Conservation (phyloP, 1,140 invertebrate species). For the Himalopsyche phryganea region DNA sequence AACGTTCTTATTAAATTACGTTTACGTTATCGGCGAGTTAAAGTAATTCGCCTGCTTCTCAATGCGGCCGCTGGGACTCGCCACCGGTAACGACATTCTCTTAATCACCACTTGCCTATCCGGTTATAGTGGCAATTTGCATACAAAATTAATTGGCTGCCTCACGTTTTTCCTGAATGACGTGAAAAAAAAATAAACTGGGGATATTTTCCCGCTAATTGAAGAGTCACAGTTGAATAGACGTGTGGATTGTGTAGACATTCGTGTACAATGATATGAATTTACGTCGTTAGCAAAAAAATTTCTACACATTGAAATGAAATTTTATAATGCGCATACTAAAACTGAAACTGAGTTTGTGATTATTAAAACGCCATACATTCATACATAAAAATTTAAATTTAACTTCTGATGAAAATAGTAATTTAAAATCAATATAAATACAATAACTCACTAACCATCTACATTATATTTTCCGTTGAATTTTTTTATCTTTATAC, state of each 20-base stretch:
- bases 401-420: no score
- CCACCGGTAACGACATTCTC: conserved; percentile 17
- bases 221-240: neutral
- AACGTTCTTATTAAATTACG: conserved; percentile 2
- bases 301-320: no score
- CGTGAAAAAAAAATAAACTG: neutral
- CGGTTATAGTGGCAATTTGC: conserved; percentile 28
- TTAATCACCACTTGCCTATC: conserved; percentile 23
- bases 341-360: no score
- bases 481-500: no score
- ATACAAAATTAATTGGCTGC: conserved; percentile 28
- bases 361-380: no score
- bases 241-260: neutral
- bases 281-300: no score
- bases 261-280: no score
- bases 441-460: no score
- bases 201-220: neutral
- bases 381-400: no score
- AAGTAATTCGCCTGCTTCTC: neutral
- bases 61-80: conserved; percentile 4
- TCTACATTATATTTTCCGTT: no score
- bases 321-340: no score
- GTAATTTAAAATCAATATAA: no score
- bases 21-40: conserved; percentile 9
- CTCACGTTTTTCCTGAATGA: conserved; percentile 5